Evolutionary conservation across 1,140 invertebrate species (phyloP).

Genomic region (Harlomillsia oculata): DNA sequence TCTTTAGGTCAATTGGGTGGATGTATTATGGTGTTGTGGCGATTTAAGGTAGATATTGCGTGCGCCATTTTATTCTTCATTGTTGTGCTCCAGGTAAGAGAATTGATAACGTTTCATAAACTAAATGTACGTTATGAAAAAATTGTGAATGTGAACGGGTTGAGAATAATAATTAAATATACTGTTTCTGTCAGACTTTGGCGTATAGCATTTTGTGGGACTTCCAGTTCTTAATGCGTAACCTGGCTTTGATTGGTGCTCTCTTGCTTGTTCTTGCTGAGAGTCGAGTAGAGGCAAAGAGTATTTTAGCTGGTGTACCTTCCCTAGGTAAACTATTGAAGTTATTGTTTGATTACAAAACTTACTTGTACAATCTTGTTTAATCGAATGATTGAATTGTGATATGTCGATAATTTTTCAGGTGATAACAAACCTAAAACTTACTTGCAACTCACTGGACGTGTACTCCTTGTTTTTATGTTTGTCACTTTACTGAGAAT

Average conservation of each 20-base stretch:
- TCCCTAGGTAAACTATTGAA: conserved; percentile 59
- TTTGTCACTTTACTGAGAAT: conserved; percentile 92
- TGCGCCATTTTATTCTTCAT: conserved; percentile 92
- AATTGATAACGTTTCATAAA: not conserved
- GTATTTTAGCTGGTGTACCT: conserved; percentile 96
- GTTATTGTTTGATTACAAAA: too few relatives aligned
- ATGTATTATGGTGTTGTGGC: conserved; percentile 86
- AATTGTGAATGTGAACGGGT: not conserved
- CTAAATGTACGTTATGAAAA: not conserved
- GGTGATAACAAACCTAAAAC: conserved; percentile 95
- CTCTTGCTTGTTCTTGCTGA: conserved; percentile 89
- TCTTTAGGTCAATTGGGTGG: conserved; percentile 76
- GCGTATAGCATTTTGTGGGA: conserved; percentile 99
- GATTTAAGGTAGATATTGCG: conserved; percentile 87
- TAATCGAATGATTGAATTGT: too few relatives aligned
- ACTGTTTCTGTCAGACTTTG: conserved; percentile 66
- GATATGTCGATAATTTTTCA: conserved; percentile 35
- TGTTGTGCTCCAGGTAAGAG: conserved; percentile 77
- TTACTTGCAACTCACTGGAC: conserved; percentile 88
- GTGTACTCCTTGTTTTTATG: conserved; percentile 96
- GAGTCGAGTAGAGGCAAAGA: conserved; percentile 78
- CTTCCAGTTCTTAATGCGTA: conserved; percentile 88
- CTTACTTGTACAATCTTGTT: too few relatives aligned
- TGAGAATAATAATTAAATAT: conserved; percentile 1
- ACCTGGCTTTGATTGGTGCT: conserved; percentile 91